A percentile compares a stretch with the other conserved stretches of the same genome.
These are phyloP conservation scores for Megastigmus dorsalis DNA, from an alignment of 2,888 invertebrate species.

Conservation along the genomic window DNA sequence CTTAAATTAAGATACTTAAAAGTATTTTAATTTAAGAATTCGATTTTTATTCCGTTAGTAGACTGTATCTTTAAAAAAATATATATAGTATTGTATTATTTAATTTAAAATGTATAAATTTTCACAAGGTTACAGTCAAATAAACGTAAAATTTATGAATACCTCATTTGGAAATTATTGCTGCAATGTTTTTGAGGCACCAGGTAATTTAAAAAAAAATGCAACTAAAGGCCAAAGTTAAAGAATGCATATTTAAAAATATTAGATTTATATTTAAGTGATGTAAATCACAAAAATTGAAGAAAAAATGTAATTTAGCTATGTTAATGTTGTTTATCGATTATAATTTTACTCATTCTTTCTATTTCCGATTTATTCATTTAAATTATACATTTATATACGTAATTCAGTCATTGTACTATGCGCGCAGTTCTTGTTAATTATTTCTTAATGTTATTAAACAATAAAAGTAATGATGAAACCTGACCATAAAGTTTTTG, in stretches of 20 bases:
- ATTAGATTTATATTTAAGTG: background rate
- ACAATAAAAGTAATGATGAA: slow-evolving; percentile 21
- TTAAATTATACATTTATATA: slow-evolving; percentile 2
- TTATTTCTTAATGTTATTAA: slow-evolving; percentile 11
- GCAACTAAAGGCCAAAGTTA: too few relatives aligned
- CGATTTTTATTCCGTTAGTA: background rate
- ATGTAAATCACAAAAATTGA: too few relatives aligned
- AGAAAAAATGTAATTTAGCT: background rate
- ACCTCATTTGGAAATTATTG: background rate
- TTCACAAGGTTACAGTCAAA: background rate
- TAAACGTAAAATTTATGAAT: background rate
- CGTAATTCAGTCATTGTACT: slow-evolving; percentile 2
- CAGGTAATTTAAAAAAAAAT: too few relatives aligned
- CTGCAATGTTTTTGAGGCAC: too few relatives aligned
- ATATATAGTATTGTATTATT: slow-evolving; percentile 24
- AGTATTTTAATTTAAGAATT: background rate
- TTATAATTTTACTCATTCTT: background rate
- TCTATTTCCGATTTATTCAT: background rate
- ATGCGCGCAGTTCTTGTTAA: background rate
- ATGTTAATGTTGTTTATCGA: background rate
- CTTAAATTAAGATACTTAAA: too few relatives aligned
- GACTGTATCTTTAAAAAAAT: slow-evolving; percentile 10
- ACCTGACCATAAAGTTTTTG: background rate
- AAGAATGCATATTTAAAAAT: background rate
- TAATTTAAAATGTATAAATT: slow-evolving; percentile 11